Conservation (phyloP, 2,797 vertebrate genomes). For the Mus caroli region DNA sequence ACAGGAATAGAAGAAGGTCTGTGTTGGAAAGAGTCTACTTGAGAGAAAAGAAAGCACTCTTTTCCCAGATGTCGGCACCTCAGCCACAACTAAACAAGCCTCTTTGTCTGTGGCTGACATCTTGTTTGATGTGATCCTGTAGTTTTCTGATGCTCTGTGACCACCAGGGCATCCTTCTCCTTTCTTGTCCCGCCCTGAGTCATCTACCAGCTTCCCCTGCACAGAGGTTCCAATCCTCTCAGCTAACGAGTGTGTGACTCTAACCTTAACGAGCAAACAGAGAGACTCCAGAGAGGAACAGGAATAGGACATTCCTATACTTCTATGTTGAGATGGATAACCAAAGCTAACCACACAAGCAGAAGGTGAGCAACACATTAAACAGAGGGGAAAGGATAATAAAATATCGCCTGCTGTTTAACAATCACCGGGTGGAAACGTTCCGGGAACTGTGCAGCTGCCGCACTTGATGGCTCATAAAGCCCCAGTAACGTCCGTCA, state of each 20-base stretch:
- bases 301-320: constrained; percentile 58
- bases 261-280: not conserved
- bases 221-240: not conserved
- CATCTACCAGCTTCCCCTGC: not conserved
- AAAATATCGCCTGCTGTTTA: constrained; percentile 77
- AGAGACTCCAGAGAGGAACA: constrained; percentile 30
- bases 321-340: constrained; percentile 80
- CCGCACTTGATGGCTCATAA: constrained; percentile 85
- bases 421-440: constrained; percentile 71
- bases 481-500: constrained; percentile 84
- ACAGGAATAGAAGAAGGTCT: not conserved
- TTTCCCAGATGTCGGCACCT: not conserved
- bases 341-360: constrained; percentile 70
- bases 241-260: not conserved
- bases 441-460: constrained; percentile 79
- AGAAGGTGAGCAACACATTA: constrained; percentile 80
- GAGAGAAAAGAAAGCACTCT: not conserved
- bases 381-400: constrained; percentile 76
- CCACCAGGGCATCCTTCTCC: accelerated
- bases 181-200: not conserved
- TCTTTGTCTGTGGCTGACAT: not conserved
- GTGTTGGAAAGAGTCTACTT: not conserved
- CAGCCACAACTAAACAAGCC: not conserved
- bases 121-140: not conserved
- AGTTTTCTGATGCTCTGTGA: not conserved